Percentiles rank a stretch among this genome's conserved stretches.
Conservation (phyloP, 2,797 vertebrate species). For the Phyllotis vaccarum region DNA sequence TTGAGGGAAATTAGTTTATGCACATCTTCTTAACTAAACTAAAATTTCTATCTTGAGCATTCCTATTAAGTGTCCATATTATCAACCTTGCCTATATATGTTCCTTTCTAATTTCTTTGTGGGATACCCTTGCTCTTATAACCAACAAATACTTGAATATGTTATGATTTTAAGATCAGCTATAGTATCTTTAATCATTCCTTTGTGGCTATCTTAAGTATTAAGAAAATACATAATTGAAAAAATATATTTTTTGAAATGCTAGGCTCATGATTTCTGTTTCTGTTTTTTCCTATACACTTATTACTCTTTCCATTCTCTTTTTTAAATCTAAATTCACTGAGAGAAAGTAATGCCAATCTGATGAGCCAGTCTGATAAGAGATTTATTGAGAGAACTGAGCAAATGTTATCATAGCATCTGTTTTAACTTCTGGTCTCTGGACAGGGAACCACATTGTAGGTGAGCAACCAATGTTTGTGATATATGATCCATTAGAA, state of each 20-base stretch:
- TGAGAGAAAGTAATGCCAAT: conserved; percentile 34
- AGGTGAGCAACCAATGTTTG: conserved; percentile 45
- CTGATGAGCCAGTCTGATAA: neutral
- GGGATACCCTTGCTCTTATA: conserved; percentile 66
- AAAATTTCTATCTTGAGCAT: conserved; percentile 76
- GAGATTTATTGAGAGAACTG: conserved; percentile 53
- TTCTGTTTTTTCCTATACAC: conserved; percentile 27
- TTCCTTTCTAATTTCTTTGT: conserved; percentile 77
- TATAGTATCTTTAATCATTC: conserved; percentile 60
- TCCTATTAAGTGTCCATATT: conserved; percentile 77
- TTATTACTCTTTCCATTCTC: conserved; percentile 36
- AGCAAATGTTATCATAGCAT: conserved; percentile 13
- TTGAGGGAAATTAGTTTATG: conserved; percentile 81
- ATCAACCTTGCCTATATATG: conserved; percentile 71
- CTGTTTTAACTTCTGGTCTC: conserved; percentile 12
- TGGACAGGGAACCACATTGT: neutral
- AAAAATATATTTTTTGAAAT: conserved; percentile 67
- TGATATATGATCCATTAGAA: neutral
- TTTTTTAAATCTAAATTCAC: neutral
- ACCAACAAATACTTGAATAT: conserved; percentile 60
- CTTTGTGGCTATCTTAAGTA: conserved; percentile 46
- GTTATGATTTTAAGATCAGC: conserved; percentile 61
- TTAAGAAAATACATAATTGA: conserved; percentile 65
- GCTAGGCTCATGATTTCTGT: conserved; percentile 17
- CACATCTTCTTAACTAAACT: conserved; percentile 68